These are phyloP conservation scores for Miniopterus natalensis DNA, from an alignment of 2,113 vertebrate genomes.

Conservation along the genomic window DNA sequence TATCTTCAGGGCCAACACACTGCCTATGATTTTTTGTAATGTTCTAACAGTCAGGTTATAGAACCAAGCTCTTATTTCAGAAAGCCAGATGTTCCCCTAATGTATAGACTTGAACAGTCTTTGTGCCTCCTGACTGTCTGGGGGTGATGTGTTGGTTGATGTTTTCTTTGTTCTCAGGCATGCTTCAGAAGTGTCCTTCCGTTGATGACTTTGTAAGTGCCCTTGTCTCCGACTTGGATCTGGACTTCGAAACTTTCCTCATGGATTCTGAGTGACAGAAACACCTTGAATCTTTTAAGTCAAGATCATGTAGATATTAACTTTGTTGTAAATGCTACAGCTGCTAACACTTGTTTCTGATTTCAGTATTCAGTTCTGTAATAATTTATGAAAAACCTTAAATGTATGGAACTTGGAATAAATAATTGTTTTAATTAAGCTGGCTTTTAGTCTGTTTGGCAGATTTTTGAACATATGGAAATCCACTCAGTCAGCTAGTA, in stretches of 20 bases:
- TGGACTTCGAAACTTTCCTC: slow-evolving; percentile 95
- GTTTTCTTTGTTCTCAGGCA: slow-evolving; percentile 88
- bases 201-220: slow-evolving; percentile 96
- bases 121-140: background rate
- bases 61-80: background rate
- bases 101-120: fast-evolving
- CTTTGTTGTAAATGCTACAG: background rate
- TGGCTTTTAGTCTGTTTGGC: slow-evolving; percentile 24
- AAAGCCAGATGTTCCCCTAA: fast-evolving
- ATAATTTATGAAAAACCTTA: slow-evolving; percentile 55
- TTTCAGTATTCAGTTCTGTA: slow-evolving; percentile 56
- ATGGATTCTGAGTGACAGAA: slow-evolving; percentile 92
- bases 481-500: background rate
- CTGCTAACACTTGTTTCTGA: slow-evolving; percentile 28
- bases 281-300: background rate
- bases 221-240: slow-evolving; percentile 95
- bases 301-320: background rate
- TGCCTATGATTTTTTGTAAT: background rate
- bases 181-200: slow-evolving; percentile 96
- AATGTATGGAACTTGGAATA: slow-evolving; percentile 80
- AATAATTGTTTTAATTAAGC: slow-evolving; percentile 75
- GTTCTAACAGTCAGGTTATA: fast-evolving
- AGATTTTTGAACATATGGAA: background rate
- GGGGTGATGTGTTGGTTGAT: fast-evolving
- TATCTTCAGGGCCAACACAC: background rate